phyloP scores from a whole-genome alignment of 2,888 invertebrate genomes.

The Papilio elwesi region DNA sequence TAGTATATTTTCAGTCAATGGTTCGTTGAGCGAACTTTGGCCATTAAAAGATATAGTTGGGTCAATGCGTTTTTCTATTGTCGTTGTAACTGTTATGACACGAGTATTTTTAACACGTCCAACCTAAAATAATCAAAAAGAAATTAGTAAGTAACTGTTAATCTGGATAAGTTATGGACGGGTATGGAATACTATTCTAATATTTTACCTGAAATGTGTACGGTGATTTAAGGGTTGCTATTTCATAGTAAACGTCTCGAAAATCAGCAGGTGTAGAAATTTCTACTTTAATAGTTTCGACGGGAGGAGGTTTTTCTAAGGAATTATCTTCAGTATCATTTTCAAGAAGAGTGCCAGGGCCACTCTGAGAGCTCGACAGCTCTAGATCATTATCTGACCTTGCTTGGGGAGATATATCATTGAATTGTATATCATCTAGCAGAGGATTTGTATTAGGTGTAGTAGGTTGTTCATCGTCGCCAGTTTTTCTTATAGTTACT shows the following conservation, averaged over 20 bases:
- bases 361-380: slow-evolving; percentile 88
- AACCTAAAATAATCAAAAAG: slow-evolving; percentile 82
- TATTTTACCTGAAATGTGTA: slow-evolving; percentile 92
- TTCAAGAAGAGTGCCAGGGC: slow-evolving; percentile 85
- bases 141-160: slow-evolving; percentile 30
- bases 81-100: slow-evolving; percentile 94
- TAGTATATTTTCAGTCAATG: slow-evolving; percentile 94
- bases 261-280: slow-evolving; percentile 95
- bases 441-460: slow-evolving; percentile 75
- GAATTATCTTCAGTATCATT: slow-evolving; percentile 86
- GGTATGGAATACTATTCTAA: background rate
- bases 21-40: slow-evolving; percentile 88
- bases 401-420: slow-evolving; percentile 83
- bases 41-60: slow-evolving; percentile 81
- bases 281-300: slow-evolving; percentile 94
- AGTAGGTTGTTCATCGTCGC: slow-evolving; percentile 80
- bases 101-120: slow-evolving; percentile 94
- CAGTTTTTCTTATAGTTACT: slow-evolving; percentile 90
- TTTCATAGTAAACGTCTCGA: slow-evolving; percentile 93
- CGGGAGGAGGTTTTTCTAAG: slow-evolving; percentile 85
- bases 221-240: slow-evolving; percentile 95
- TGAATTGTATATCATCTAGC: slow-evolving; percentile 73
- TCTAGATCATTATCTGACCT: slow-evolving; percentile 88
- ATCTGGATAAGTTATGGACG: background rate
- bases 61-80: slow-evolving; percentile 91